These are phyloP conservation scores for Sylvietta virens DNA, from an alignment of 2,113 vertebrate species.

Conservation along the genomic window DNA sequence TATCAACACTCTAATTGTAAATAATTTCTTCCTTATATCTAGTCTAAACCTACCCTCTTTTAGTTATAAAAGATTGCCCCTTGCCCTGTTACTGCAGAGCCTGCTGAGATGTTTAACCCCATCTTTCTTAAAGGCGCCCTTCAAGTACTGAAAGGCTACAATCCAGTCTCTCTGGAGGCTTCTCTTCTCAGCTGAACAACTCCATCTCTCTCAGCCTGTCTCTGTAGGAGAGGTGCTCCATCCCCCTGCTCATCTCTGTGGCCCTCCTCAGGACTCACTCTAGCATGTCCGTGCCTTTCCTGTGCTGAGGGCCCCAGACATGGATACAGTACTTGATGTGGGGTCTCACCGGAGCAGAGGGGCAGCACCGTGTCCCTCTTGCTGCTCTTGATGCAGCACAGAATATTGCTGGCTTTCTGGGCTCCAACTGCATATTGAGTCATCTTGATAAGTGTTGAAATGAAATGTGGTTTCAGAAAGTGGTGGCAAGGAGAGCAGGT, in stretches of 20 bases:
- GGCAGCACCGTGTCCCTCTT: background rate
- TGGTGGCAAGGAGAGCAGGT: background rate
- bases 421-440: background rate
- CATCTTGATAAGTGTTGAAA: background rate
- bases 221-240: background rate
- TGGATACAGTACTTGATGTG: fast-evolving
- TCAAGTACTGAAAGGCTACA: background rate
- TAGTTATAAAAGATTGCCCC: background rate
- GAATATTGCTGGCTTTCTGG: background rate
- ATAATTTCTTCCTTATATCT: background rate
- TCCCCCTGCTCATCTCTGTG: background rate
- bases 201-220: background rate
- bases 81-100: background rate
- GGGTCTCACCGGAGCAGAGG: background rate
- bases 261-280: background rate
- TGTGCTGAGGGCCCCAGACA: background rate
- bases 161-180: background rate
- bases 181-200: background rate
- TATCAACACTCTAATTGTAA: background rate
- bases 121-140: background rate
- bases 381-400: background rate
- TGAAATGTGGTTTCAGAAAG: background rate
- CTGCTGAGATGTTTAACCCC: background rate
- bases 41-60: background rate
- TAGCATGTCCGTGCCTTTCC: background rate